Percentiles rank a stretch among this genome's conserved stretches.
phyloP scores from a whole-genome alignment of 1,140 invertebrate genomes.

The Streblospio benedicti region DNA sequence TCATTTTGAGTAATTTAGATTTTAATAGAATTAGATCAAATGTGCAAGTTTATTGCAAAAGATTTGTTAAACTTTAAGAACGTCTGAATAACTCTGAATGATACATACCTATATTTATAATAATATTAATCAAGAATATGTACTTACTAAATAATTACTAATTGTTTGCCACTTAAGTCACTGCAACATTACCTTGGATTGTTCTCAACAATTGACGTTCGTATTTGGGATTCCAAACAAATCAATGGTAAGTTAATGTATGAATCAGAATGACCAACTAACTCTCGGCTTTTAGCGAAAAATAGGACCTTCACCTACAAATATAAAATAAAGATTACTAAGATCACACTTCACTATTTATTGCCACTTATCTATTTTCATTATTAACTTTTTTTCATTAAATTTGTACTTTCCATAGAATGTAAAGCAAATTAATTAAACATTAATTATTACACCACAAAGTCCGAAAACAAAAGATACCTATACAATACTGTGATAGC shows the following conservation, averaged over 20 bases:
- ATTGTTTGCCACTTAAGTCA: background rate
- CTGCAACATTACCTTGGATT: slow-evolving; percentile 49
- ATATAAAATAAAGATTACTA: too few species aligned
- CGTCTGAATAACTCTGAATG: background rate
- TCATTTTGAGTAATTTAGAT: too few species aligned
- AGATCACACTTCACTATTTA: too few species aligned
- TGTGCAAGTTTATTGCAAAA: background rate
- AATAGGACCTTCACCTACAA: slow-evolving; percentile 62
- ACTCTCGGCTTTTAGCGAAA: slow-evolving; percentile 77
- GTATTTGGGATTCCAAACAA: slow-evolving; percentile 45
- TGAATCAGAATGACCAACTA: slow-evolving; percentile 51
- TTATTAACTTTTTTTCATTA: too few species aligned
- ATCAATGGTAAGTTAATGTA: slow-evolving; percentile 50
- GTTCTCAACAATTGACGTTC: slow-evolving; percentile 52
- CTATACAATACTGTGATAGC: too few species aligned
- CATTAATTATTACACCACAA: too few species aligned
- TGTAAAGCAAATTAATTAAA: too few species aligned
- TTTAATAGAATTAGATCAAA: background rate
- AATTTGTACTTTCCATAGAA: too few species aligned
- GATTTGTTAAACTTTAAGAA: background rate
- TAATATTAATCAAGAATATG: background rate
- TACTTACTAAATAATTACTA: background rate
- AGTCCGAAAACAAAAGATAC: too few species aligned
- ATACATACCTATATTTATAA: background rate
- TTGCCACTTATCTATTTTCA: too few species aligned